Percentiles rank a stretch among this genome's conserved stretches.
phyloP scores from a whole-genome alignment of 2,888 invertebrate genomes.

The Halictus quadricinctus region DNA sequence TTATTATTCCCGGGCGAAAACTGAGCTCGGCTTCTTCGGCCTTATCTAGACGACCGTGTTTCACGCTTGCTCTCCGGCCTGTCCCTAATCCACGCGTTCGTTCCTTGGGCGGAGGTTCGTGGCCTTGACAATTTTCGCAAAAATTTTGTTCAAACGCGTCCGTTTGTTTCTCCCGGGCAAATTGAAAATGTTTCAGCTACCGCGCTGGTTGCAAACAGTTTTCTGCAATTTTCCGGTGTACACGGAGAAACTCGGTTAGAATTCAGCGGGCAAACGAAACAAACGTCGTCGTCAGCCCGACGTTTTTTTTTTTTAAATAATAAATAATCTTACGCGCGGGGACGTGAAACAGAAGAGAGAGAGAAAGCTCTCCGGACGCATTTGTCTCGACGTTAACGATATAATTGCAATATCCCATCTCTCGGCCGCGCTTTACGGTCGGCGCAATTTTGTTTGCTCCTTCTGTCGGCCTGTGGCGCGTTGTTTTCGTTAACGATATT shows the following conservation, averaged over 20 bases:
- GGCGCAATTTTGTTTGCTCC: neutral
- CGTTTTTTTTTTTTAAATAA: neutral
- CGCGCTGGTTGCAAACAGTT: neutral
- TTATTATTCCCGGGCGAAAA: constrained; percentile 62
- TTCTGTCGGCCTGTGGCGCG: neutral
- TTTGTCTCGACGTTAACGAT: neutral
- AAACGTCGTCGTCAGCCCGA: neutral
- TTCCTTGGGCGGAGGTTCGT: neutral
- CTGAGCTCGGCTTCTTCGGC: constrained; percentile 43
- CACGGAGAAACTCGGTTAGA: neutral
- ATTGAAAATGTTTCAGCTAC: neutral
- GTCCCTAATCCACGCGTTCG: neutral
- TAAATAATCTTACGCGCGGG: neutral
- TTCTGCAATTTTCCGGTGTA: neutral
- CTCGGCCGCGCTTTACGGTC: neutral
- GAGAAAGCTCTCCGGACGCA: neutral
- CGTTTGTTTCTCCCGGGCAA: neutral
- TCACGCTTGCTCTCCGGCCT: constrained; percentile 39
- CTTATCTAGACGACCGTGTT: constrained; percentile 44
- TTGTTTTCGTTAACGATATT: constrained; percentile 6
- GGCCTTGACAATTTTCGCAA: neutral
- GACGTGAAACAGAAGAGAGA: neutral
- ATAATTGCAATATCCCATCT: neutral
- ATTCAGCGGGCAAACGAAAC: neutral
- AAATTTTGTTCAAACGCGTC: neutral